Evolutionary conservation across 92 coral and sea anemone species (phyloP), one percentile per base, ranked within the genome.

Genomic region (Zoanthus gigantus): DNA sequence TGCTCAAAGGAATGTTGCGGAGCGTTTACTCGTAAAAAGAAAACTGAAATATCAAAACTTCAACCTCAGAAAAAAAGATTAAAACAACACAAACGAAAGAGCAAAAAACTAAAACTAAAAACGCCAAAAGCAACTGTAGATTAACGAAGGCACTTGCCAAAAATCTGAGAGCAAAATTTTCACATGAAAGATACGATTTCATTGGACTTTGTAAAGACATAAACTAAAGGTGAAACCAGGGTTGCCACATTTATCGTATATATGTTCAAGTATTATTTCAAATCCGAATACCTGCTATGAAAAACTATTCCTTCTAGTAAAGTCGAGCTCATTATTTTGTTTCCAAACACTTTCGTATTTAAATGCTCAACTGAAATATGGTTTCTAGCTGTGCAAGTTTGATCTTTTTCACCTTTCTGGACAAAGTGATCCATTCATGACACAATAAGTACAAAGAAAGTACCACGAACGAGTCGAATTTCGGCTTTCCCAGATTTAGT

Each of bases 1-100:
- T 81, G 85, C 46, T 75, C 85, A 5, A 66, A 66, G 65, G 63
- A 29, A 67, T 81, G 85, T 12, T 81, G 85, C 52, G 85, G 60
- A 31, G 76, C 10, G 17, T 9, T 23, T 6, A 81, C 67, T 42
- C 74, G 85, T 42, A 81, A 48, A 57, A 81, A 81, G 45, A 81
- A 81, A 12, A 48, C 58, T 23, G 85, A 81, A 47, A 81, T 81
- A 23, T 66, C 85, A 14, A 81, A 73, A 66, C 30, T 63, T 68
- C 75, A 28, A n/a, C 30, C 13, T 71, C 56, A 12, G 45, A 81
- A 81, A 81, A 67, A 52, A 67, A 12, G 44, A 66, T 46, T 44
- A 30, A 11, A 10, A 47, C 66, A 81, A 17, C 14, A 23, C 18
- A 81, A 13, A 29, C 63, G 46, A 3, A 66, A n/a, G 23, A 7